Evolutionary conservation across 2,888 invertebrate species (phyloP).

Genomic region (Trichopria drosophilae): DNA sequence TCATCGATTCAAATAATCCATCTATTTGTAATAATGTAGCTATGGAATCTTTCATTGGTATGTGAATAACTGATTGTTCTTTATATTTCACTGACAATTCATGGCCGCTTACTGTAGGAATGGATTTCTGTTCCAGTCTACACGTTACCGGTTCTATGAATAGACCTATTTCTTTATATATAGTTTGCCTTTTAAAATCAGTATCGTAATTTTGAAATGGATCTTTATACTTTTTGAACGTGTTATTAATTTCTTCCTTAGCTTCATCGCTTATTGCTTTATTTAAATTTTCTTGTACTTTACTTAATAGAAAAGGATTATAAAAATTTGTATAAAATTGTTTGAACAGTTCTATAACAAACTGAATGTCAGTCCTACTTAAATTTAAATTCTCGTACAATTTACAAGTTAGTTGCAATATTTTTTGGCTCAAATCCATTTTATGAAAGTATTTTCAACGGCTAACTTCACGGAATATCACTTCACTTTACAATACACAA

Average conservation of each 20-base stretch:
- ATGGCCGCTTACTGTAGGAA: neutral
- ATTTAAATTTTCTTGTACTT: no score
- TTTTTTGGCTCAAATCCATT: constrained; percentile 5
- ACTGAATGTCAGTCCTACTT: constrained; percentile 1
- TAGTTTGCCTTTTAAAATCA: constrained; percentile 1
- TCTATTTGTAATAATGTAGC: constrained; percentile 9
- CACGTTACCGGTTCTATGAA: constrained; percentile 4
- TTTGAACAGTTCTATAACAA: constrained; percentile 2
- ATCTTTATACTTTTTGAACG: constrained; percentile 3
- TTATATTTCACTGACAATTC: no score
- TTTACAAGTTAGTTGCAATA: constrained; percentile 2
- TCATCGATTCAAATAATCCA: constrained; percentile 5
- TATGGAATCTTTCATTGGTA: constrained; percentile 18
- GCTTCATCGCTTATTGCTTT: no score
- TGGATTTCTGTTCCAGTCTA: constrained; percentile 1
- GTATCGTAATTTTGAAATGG: constrained; percentile 3
- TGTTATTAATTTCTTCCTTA: no score
- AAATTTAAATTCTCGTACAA: constrained; percentile 9
- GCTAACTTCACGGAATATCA: no score
- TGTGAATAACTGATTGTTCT: constrained; percentile 2
- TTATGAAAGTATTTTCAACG: no score
- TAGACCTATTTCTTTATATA: constrained; percentile 6
- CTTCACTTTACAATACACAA: no score
- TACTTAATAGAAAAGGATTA: no score
- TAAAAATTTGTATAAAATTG: no score